Conservation (phyloP, 92 coral and sea anemone genomes). For the Epizoanthus stellaris region DNA sequence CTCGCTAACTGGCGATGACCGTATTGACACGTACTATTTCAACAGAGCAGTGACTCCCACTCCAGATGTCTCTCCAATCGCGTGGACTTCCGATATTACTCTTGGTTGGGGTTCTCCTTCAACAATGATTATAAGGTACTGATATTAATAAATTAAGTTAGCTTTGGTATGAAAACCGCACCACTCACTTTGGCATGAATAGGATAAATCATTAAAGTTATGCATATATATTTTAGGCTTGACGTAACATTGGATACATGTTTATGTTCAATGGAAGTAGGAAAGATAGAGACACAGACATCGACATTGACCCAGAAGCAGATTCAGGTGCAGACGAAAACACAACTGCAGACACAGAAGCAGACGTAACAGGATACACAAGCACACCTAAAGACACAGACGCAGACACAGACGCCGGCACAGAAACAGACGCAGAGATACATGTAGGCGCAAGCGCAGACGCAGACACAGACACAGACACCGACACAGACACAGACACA, state of each 20-base stretch:
- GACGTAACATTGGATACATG: too few species aligned
- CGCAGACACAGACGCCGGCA: background rate
- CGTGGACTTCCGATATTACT: constrained; percentile 25
- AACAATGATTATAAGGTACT: constrained; percentile 31
- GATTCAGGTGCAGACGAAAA: background rate
- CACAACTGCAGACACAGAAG: background rate
- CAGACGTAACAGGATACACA: background rate
- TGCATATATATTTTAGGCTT: too few species aligned
- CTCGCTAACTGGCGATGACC: constrained; percentile 35
- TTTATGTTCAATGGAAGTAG: too few species aligned
- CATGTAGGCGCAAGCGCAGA: background rate
- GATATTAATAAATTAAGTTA: too few species aligned
- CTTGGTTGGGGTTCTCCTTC: constrained; percentile 35
- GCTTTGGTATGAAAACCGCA: too few species aligned
- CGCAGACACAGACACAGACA: background rate
- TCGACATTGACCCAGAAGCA: background rate
- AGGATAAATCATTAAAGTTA: too few species aligned
- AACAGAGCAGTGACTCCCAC: constrained; percentile 36
- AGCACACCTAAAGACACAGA: background rate
- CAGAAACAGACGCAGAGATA: too few species aligned
- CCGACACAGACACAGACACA: background rate
- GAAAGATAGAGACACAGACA: too few species aligned
- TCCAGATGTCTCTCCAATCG: constrained; percentile 35
- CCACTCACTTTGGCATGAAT: too few species aligned
- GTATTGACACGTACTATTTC: constrained; percentile 43